phyloP scores from a whole-genome alignment of 2,797 vertebrate species.

The Hipposideros larvatus region DNA sequence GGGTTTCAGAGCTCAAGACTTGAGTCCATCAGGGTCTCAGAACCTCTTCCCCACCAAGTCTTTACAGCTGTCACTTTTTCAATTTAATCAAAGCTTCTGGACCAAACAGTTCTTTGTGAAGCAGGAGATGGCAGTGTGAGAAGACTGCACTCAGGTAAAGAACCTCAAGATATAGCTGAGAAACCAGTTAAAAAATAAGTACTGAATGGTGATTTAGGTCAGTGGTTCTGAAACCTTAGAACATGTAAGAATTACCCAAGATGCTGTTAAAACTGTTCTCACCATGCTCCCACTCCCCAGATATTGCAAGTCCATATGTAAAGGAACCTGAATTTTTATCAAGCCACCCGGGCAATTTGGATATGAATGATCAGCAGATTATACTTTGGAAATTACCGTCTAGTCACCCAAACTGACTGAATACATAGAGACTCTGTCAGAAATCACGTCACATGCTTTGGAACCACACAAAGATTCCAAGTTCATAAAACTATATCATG shows the following conservation, averaged over 20 bases:
- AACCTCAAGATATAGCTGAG: neutral
- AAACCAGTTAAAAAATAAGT: neutral
- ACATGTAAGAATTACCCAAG: neutral
- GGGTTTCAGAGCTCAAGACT: neutral
- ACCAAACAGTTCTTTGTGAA: neutral
- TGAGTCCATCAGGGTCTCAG: neutral
- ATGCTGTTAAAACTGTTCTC: neutral
- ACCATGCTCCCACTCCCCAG: no score
- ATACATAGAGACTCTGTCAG: neutral
- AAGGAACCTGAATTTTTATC: neutral
- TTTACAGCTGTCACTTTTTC: neutral
- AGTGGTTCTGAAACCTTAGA: neutral
- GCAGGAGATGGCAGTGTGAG: neutral
- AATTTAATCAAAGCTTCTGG: neutral
- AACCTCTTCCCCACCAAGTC: neutral
- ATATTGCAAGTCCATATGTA: neutral
- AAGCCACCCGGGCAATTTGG: neutral
- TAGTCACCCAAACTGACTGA: neutral
- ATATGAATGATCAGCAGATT: neutral
- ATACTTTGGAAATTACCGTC: neutral
- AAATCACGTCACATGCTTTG: neutral
- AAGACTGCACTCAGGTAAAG: neutral
- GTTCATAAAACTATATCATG: neutral
- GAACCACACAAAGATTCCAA: neutral
- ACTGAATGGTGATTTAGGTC: neutral